These are phyloP conservation scores for Lampris megalopsis DNA, from an alignment of 2,113 vertebrate genomes.

Conservation along the genomic window DNA sequence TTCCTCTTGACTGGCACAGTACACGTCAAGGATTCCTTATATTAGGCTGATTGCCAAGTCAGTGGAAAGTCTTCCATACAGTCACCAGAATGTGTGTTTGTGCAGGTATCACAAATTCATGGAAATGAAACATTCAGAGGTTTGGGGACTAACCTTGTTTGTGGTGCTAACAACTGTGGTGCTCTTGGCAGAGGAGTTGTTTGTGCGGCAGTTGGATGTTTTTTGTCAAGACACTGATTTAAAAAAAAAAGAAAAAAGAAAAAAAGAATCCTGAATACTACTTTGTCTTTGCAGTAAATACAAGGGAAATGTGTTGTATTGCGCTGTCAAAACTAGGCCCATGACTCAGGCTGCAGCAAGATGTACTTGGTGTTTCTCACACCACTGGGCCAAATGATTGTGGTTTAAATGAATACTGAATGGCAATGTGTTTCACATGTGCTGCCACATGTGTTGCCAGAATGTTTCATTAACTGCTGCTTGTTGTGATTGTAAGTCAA, in stretches of 20 bases:
- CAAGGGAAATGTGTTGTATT: conserved; percentile 39
- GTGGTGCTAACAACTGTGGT: conserved; percentile 61
- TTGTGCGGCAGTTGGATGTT: conserved; percentile 41
- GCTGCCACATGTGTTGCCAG: too few species aligned
- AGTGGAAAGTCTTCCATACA: conserved; percentile 26
- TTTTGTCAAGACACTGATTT: conserved; percentile 36
- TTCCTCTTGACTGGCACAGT: conserved; percentile 68
- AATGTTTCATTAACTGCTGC: too few species aligned
- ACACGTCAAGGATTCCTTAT: conserved; percentile 65
- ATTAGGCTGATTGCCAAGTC: conserved; percentile 58
- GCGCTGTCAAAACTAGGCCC: too few species aligned
- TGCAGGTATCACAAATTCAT: conserved; percentile 44
- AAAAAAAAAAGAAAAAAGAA: not conserved
- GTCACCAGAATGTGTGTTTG: conserved; percentile 49
- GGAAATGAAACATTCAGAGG: conserved; percentile 69
- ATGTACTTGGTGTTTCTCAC: too few species aligned
- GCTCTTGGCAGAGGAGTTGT: conserved; percentile 53
- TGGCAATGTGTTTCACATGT: too few species aligned
- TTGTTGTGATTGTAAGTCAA: too few species aligned
- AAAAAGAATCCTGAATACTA: conserved; percentile 35
- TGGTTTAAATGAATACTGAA: too few species aligned
- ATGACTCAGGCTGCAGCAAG: too few species aligned
- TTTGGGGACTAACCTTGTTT: conserved; percentile 44
- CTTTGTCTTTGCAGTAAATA: not conserved
- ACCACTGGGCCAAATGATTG: too few species aligned